A percentile compares a stretch with the other conserved stretches of the same genome.
phyloP scores from a whole-genome alignment of 2,113 vertebrate species.

The Pygoscelis adeliae region DNA sequence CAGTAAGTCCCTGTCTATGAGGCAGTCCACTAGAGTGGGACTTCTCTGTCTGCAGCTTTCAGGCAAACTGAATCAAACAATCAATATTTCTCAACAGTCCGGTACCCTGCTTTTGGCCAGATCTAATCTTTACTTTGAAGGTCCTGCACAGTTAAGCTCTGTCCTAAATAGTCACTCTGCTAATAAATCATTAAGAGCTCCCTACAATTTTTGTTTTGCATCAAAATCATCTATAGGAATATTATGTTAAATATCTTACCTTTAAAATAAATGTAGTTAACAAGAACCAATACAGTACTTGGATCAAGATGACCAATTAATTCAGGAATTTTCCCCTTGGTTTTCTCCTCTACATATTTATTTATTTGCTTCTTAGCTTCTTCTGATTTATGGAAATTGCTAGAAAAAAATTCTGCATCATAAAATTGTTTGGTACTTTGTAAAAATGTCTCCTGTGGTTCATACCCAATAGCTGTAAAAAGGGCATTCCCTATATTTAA shows the following conservation, averaged over 20 bases:
- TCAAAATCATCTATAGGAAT: not conserved
- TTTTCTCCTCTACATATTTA: conserved; percentile 77
- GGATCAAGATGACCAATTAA: conserved; percentile 74
- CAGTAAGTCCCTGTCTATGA: not conserved
- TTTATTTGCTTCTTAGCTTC: conserved; percentile 76
- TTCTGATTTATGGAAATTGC: conserved; percentile 71
- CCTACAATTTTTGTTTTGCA: not conserved
- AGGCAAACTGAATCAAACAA: not conserved
- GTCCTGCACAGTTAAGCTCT: not conserved
- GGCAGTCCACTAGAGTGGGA: not conserved
- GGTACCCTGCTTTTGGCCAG: not conserved
- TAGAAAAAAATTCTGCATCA: conserved; percentile 60
- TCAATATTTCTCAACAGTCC: not conserved
- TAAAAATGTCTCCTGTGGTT: conserved; percentile 70
- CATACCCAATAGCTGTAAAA: conserved; percentile 70
- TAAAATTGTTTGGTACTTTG: conserved; percentile 69
- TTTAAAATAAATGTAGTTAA: conserved; percentile 86
- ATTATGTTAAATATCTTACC: conserved; percentile 58
- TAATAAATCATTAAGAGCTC: not conserved
- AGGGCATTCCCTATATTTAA: conserved; percentile 74
- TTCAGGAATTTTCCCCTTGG: conserved; percentile 78
- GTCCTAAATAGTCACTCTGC: not conserved
- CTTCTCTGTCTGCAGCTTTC: not conserved
- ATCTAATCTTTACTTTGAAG: not conserved
- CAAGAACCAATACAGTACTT: conserved; percentile 79